phyloP scores from a whole-genome alignment of 2,797 vertebrate species.

The Enteromius thamalakanensis region DNA sequence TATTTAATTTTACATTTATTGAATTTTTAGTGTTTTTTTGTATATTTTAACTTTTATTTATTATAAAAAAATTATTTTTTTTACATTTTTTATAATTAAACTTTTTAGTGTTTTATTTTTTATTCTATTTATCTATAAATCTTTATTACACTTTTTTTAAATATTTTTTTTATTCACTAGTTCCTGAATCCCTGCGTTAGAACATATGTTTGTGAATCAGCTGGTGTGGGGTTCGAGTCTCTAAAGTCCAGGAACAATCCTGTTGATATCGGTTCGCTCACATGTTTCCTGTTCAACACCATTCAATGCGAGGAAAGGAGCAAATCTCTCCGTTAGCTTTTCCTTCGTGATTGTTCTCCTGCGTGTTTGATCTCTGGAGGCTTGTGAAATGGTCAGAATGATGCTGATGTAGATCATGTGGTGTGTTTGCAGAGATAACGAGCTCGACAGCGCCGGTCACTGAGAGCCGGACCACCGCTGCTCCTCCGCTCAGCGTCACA shows the following conservation, averaged over 20 bases:
- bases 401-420: background rate
- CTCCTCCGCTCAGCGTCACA: background rate
- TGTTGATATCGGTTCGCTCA: background rate
- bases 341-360: background rate
- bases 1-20: background rate
- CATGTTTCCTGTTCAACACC: background rate
- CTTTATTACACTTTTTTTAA: too few relatives aligned
- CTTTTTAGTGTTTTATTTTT: too few relatives aligned
- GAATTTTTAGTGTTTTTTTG: background rate
- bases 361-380: background rate
- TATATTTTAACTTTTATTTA: background rate
- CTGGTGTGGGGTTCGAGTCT: too few relatives aligned
- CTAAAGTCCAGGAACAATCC: background rate
- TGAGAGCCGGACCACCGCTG: background rate
- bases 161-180: too few relatives aligned
- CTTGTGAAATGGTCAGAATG: background rate
- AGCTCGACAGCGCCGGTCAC: background rate
- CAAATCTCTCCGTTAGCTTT: background rate
- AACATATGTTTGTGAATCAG: too few relatives aligned
- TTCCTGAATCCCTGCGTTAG: too few relatives aligned
- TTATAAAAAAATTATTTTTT: background rate
- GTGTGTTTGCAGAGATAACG: background rate
- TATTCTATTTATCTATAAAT: too few relatives aligned
- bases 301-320: background rate
- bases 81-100: too few relatives aligned